Evolutionary conservation across 2,797 vertebrate genomes (phyloP), one percentile per base, ranked within the genome.

Genomic region (Sorex maritimensis): DNA sequence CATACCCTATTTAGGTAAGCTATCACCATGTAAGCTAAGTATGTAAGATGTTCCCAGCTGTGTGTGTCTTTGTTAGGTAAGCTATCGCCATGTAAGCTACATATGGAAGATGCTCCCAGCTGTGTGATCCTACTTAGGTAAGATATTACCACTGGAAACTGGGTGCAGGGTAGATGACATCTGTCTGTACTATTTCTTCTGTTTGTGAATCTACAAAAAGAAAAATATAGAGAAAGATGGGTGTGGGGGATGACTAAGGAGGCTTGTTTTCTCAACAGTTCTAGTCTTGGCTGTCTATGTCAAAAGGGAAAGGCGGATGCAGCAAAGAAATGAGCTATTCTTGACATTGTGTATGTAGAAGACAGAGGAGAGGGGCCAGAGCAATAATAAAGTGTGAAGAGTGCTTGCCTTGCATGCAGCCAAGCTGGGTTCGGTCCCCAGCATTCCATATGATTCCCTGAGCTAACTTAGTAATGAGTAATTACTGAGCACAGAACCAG

Each of bases 251-350:
- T 30, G 65, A 68, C 30, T 34, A 82, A 14, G 12, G 26, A 73
- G 49, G 80, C 90, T 69, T 93, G 44, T 88, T 61, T 77, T 46
- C 19, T 24, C 61, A 49, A n/a, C 30, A 83, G 82, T 71, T 87
- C 73, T 80, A 2, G 7, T 71, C 85, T 86, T 28, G 28, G 61
- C 30, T 46, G 21, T 58, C 41, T 58, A 81, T 81, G 85, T 81
- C 12, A 7, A 1, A 3, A 5, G 75, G 55, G 30, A 73, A 85
- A 75, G 11, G 67, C 26, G 4, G 9, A 91, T 9, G n/a, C 49
- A 49, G 55, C 30, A 52, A 19, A 67, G 78, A 73, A 92, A 21
- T 65, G 83, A 44, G 34, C 6, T n/a, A 58, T 6, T n/a, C 58
- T 75, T 3, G 1, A 23, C 67, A 79, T 77, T 83, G 19, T 28